phyloP scores from a whole-genome alignment of 2,113 vertebrate genomes.

The Salvelinus alpinus region DNA sequence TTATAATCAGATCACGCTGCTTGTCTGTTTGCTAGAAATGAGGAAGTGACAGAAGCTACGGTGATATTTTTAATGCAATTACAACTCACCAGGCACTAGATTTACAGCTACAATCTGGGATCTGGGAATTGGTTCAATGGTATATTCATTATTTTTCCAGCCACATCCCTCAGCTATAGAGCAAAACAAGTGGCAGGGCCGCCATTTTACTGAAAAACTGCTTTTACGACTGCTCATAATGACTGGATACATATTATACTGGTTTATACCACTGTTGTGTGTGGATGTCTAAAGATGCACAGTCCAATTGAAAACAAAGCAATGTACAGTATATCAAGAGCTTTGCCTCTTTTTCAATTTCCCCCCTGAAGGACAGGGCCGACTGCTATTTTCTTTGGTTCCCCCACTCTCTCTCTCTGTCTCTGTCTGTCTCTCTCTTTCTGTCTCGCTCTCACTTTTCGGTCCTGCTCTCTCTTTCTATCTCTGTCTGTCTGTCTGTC shows the following conservation, averaged over 20 bases:
- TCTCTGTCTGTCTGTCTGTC: not conserved
- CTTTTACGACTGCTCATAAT: not conserved
- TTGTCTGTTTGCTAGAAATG: conserved; percentile 6
- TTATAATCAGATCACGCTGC: conserved; percentile 24
- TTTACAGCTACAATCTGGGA: too few species aligned
- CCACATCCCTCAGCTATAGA: too few species aligned
- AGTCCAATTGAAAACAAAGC: not conserved
- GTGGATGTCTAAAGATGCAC: not conserved
- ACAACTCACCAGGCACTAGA: not conserved
- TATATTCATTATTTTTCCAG: too few species aligned
- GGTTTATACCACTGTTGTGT: too few species aligned
- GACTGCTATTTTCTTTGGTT: conserved; percentile 19
- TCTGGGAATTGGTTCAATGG: too few species aligned
- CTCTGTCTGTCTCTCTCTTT: not conserved
- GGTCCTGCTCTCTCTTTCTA: too few species aligned
- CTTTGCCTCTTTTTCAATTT: not conserved
- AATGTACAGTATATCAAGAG: not conserved
- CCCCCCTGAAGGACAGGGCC: not conserved
- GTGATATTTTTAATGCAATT: not conserved
- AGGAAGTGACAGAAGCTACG: not conserved
- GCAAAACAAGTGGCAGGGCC: too few species aligned
- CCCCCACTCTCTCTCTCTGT: too few species aligned
- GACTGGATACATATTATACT: not conserved
- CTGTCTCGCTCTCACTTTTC: not conserved
- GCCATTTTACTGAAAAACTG: too few species aligned